These are phyloP conservation scores for Neuroterus valhalla DNA, from an alignment of 1,140 invertebrate genomes.

Conservation along the genomic window DNA sequence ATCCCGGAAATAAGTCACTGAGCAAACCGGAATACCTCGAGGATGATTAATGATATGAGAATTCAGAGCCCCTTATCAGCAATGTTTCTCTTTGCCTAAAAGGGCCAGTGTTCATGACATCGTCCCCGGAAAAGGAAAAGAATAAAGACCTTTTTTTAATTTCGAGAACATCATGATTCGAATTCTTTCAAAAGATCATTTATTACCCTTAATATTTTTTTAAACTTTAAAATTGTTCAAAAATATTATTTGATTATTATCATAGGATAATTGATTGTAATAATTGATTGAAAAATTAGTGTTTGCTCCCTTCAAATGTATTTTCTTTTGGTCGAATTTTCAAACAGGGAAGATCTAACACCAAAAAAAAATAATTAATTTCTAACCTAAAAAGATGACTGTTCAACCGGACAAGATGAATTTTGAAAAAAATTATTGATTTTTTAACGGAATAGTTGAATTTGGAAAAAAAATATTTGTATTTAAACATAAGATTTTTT, in stretches of 20 bases:
- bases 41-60: constrained; percentile 26
- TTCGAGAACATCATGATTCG: neutral
- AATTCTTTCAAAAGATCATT: neutral
- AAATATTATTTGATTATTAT: neutral
- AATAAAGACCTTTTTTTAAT: neutral
- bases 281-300: too few species aligned
- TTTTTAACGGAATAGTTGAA: too few species aligned
- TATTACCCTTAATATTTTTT: neutral
- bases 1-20: constrained; percentile 6
- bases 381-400: too few species aligned
- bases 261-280: too few species aligned
- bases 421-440: too few species aligned
- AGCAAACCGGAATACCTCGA: constrained; percentile 9
- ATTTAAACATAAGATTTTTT: too few species aligned
- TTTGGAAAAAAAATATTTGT: too few species aligned
- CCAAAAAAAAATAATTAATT: too few species aligned
- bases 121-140: neutral
- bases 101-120: neutral
- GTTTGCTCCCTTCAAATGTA: too few species aligned
- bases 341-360: too few species aligned
- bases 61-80: constrained; percentile 25
- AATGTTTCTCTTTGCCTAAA: constrained; percentile 4
- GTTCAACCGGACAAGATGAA: too few species aligned
- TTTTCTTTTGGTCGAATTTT: too few species aligned
- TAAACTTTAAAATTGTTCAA: neutral